Evolutionary conservation across 1,140 invertebrate species (phyloP).

Genomic region (Dermatophagoides farinae): DNA sequence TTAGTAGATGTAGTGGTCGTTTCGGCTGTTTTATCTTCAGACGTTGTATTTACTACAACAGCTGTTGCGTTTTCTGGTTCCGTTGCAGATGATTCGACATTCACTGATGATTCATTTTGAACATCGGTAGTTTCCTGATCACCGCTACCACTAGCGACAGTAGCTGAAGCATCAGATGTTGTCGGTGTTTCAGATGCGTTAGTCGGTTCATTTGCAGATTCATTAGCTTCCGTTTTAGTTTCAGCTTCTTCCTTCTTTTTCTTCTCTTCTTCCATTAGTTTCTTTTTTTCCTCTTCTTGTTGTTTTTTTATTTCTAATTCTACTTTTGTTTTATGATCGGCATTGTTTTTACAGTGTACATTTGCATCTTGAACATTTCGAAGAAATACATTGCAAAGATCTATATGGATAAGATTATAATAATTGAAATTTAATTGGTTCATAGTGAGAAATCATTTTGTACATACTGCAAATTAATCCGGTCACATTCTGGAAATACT

Average conservation of each 20-base stretch:
- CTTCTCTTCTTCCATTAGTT: constrained; percentile 15
- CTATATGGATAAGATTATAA: not conserved
- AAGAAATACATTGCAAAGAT: constrained; percentile 7
- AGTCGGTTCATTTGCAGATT: not conserved
- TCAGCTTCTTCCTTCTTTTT: constrained; percentile 13
- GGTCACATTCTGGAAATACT: not conserved
- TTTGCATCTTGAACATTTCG: not conserved
- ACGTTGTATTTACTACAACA: no score
- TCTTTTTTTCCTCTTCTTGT: not conserved
- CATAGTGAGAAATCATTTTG: not conserved
- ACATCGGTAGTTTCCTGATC: no score
- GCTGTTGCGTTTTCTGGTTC: no score
- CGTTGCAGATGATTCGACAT: no score
- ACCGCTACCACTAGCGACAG: no score
- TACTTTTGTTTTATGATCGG: not conserved
- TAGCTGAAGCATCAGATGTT: no score
- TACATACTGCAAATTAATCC: constrained; percentile 10
- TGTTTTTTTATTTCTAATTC: not conserved
- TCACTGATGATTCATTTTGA: no score
- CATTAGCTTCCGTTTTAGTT: not conserved
- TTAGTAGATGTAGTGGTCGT: no score
- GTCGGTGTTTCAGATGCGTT: no score
- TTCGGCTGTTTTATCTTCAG: no score
- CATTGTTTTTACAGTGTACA: not conserved
- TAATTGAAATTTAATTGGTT: not conserved